These are phyloP conservation scores for Sylvia atricapilla DNA, from an alignment of 2,113 vertebrate species.

Conservation along the genomic window DNA sequence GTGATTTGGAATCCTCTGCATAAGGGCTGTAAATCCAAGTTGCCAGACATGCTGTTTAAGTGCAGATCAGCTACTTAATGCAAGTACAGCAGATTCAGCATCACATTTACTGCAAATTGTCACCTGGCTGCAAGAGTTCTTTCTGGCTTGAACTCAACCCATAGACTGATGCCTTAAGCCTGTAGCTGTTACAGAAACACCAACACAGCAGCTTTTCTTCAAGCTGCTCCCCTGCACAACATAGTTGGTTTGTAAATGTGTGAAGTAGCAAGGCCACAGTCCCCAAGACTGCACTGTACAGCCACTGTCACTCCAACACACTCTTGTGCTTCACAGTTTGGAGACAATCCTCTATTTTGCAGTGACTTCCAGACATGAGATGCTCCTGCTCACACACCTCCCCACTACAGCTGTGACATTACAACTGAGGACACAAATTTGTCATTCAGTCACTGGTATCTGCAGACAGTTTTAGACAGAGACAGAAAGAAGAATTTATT, in stretches of 20 bases:
- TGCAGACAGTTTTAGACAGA: neutral
- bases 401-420: neutral
- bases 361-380: neutral
- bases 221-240: neutral
- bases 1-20: neutral
- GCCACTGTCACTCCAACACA: neutral
- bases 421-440: neutral
- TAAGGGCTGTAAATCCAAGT: neutral
- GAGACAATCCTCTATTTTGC: neutral
- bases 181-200: neutral
- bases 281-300: too few species aligned
- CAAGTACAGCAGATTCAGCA: neutral
- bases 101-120: neutral
- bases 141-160: neutral
- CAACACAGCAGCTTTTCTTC: neutral
- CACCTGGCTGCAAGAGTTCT: neutral
- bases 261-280: neutral
- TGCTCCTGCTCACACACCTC: neutral
- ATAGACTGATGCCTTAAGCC: neutral
- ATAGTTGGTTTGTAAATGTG: neutral
- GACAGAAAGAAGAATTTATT: neutral
- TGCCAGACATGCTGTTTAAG: neutral
- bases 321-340: neutral
- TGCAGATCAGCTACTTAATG: neutral
- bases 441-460: neutral